Evolutionary conservation across 2,797 vertebrate genomes (phyloP).

Genomic region (Sternotherus odoratus): DNA sequence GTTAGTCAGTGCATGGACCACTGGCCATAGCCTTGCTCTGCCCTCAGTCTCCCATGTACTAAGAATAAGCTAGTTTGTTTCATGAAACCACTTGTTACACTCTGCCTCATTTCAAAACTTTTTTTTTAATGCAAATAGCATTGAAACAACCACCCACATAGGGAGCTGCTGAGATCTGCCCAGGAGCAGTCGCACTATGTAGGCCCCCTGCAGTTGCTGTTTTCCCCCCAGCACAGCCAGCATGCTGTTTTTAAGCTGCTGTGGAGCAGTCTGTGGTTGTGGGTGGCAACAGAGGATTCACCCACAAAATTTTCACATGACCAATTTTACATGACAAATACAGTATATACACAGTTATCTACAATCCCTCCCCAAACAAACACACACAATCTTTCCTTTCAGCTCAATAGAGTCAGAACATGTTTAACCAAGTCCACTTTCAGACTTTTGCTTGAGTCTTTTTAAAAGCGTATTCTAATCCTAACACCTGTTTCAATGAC

Average conservation of each 20-base stretch:
- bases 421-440: background rate
- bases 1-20: background rate
- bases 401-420: background rate
- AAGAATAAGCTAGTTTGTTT: background rate
- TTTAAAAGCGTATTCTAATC: background rate
- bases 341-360: background rate
- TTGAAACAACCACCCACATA: fast-evolving
- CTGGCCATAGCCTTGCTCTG: background rate
- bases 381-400: background rate
- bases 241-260: background rate
- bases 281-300: background rate
- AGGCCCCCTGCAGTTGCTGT: background rate
- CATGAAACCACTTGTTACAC: background rate
- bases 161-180: background rate
- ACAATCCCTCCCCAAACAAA: fast-evolving
- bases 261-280: background rate
- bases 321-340: fast-evolving
- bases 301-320: fast-evolving
- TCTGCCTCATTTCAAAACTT: background rate
- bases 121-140: background rate
- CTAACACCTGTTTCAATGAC: background rate
- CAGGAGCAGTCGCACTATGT: fast-evolving
- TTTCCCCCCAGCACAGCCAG: fast-evolving
- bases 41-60: background rate
- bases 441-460: background rate